These are phyloP conservation scores for Ophiothrix spiculata DNA, from an alignment of 35 echinoderm and acorn worm species.

Conservation along the genomic window DNA sequence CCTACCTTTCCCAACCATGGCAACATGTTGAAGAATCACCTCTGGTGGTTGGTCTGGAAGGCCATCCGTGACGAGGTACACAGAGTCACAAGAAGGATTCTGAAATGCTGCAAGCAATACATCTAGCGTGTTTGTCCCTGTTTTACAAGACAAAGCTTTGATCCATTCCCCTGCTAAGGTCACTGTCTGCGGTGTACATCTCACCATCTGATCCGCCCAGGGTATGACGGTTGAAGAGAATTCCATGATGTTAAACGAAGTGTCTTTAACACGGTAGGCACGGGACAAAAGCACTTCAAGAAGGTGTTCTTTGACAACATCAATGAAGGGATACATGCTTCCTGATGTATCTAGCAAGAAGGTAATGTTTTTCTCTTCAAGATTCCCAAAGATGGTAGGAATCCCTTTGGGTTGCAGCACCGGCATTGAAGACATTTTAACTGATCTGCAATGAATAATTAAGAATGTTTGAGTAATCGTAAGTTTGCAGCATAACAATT, in stretches of 20 bases:
- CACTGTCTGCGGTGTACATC: conserved; percentile 90
- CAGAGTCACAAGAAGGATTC: conserved; percentile 66
- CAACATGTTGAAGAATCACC: conserved; percentile 50
- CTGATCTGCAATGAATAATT: not conserved
- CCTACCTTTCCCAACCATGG: conserved; percentile 47
- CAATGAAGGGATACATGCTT: conserved; percentile 72
- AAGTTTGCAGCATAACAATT: not conserved
- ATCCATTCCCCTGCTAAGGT: conserved; percentile 80
- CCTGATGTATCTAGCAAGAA: conserved; percentile 86
- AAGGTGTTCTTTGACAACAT: conserved; percentile 74
- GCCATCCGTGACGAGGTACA: conserved; percentile 90
- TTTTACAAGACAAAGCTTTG: conserved; percentile 50
- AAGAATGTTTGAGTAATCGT: not conserved
- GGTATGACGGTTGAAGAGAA: conserved; percentile 69
- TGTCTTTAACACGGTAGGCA: conserved; percentile 60
- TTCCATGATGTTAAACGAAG: conserved; percentile 81
- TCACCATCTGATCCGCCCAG: conserved; percentile 90
- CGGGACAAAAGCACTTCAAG: conserved; percentile 68
- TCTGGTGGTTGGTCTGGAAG: conserved; percentile 77
- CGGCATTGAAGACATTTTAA: conserved; percentile 39
- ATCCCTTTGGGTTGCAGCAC: conserved; percentile 33
- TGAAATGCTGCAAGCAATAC: conserved; percentile 60
- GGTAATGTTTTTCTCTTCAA: conserved; percentile 86
- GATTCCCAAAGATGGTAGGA: conserved; percentile 85
- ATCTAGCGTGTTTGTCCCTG: conserved; percentile 89